These are phyloP conservation scores for Chaetogeoica ovagalla DNA, from an alignment of 2,888 invertebrate genomes.

Conservation along the genomic window DNA sequence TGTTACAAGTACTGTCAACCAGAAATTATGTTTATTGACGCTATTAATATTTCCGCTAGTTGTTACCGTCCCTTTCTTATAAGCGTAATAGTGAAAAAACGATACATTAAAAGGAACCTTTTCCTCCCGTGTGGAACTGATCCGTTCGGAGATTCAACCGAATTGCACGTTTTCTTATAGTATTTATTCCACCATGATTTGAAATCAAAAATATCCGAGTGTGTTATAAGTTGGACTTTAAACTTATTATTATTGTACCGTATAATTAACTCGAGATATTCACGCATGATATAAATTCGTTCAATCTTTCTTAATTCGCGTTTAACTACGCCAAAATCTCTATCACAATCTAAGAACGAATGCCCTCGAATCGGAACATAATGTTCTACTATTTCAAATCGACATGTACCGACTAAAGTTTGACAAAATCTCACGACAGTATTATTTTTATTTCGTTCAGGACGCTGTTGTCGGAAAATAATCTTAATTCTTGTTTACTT, in stretches of 20 bases:
- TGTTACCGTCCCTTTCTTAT: background rate
- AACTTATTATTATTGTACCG: too few species aligned
- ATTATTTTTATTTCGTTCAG: constrained; percentile 56
- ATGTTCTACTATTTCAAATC: constrained; percentile 54
- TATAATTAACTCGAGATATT: too few species aligned
- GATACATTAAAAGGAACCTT: background rate
- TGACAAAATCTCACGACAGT: constrained; percentile 44
- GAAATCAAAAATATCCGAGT: too few species aligned
- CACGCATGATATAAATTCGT: background rate
- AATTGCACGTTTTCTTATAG: background rate
- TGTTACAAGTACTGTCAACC: background rate
- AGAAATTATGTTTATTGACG: constrained; percentile 6
- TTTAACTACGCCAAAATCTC: constrained; percentile 8
- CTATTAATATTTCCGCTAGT: background rate
- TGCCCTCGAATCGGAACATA: constrained; percentile 48
- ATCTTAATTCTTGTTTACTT: constrained; percentile 52
- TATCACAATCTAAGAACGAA: background rate
- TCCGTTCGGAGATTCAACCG: constrained; percentile 13
- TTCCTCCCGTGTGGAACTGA: constrained; percentile 6
- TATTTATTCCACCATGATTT: too few species aligned
- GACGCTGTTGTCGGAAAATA: constrained; percentile 57
- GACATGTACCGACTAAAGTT: constrained; percentile 47
- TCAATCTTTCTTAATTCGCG: background rate
- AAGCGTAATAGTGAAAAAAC: constrained; percentile 10
- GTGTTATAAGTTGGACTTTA: too few species aligned